Conservation (phyloP, 2,797 vertebrate species). For the Microctenopoma lineatum region DNA sequence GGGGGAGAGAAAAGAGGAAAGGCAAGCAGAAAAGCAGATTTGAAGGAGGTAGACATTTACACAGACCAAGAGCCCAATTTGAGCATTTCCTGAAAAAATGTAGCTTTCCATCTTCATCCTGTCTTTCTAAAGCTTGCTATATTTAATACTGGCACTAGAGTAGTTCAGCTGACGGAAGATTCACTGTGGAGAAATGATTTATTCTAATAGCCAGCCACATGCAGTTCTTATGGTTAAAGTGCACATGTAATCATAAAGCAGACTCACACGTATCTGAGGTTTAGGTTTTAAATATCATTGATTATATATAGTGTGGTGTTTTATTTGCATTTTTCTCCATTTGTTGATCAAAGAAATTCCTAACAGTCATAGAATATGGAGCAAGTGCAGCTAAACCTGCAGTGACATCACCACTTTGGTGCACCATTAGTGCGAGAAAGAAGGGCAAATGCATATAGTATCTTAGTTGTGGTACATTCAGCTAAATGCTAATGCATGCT, state of each 20-base stretch:
- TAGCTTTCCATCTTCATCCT: conserved; percentile 39
- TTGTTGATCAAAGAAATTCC: no score
- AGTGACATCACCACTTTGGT: background rate
- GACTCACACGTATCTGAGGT: background rate
- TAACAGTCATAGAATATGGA: background rate
- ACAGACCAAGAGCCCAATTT: conserved; percentile 38
- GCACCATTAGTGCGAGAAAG: no score
- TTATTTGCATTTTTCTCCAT: background rate
- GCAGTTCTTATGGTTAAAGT: conserved; percentile 16
- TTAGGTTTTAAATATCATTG: conserved; percentile 3
- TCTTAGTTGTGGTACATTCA: no score
- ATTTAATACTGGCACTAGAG: conserved; percentile 48
- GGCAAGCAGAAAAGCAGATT: conserved; percentile 27
- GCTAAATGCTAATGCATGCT: no score
- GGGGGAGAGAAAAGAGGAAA: background rate
- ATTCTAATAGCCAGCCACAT: conserved; percentile 43
- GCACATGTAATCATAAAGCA: conserved; percentile 33
- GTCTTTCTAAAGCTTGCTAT: conserved; percentile 24
- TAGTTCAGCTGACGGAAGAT: conserved; percentile 42
- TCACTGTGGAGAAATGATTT: conserved; percentile 37
- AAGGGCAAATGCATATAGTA: no score
- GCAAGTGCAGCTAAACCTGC: background rate
- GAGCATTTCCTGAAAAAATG: conserved; percentile 31
- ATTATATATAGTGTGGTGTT: background rate
- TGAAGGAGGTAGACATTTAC: conserved; percentile 24